A percentile compares a stretch with the other conserved stretches of the same genome.
Conservation (phyloP, 2,888 invertebrate genomes). For the Lamproptera curius region DNA sequence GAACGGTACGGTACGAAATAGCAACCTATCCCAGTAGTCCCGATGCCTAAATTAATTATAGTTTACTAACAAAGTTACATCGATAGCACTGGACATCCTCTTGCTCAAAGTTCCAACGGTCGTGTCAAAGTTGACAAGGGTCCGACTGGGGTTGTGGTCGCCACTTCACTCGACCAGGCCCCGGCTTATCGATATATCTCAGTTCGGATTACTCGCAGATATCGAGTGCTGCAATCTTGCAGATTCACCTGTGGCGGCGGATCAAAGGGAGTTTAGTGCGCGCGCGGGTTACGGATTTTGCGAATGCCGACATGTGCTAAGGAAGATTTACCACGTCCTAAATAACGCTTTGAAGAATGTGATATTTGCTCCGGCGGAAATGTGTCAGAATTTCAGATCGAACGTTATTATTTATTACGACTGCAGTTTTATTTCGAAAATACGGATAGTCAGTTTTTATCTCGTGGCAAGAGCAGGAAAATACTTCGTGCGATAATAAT, state of each 20-base stretch:
- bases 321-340: background rate
- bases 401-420: too few species aligned
- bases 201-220: conserved; percentile 36
- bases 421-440: too few species aligned
- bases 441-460: too few species aligned
- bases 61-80: conserved; percentile 15
- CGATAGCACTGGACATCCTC: conserved; percentile 24
- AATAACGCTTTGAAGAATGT: background rate
- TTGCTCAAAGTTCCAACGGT: conserved; percentile 32
- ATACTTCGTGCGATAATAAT: too few species aligned
- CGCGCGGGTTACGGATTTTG: background rate
- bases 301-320: background rate
- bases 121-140: conserved; percentile 60
- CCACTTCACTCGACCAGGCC: conserved; percentile 37
- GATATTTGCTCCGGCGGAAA: too few species aligned
- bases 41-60: background rate
- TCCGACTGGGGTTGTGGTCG: conserved; percentile 41
- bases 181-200: conserved; percentile 44
- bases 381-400: too few species aligned
- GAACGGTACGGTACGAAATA: background rate
- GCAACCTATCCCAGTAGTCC: background rate
- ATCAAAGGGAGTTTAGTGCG: conserved; percentile 16
- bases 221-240: conserved; percentile 29
- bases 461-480: too few species aligned
- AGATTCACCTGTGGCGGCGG: conserved; percentile 32